A percentile compares a stretch with the other conserved stretches of the same genome.
Evolutionary conservation across 2,113 vertebrate genomes (phyloP).

Genomic region (Colius striatus): DNA sequence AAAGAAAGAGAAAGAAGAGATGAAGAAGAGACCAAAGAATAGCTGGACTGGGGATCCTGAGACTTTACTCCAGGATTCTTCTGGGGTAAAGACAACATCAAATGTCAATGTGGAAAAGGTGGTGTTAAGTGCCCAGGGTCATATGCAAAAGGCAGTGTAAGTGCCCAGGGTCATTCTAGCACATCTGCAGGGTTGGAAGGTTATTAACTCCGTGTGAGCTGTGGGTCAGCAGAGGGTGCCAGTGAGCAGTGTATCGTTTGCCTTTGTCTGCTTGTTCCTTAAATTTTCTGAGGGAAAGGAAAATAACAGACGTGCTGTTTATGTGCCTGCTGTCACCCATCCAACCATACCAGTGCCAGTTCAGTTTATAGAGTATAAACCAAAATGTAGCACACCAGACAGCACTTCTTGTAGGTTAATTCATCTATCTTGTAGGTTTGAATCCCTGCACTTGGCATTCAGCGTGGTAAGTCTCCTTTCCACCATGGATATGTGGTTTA

Average conservation of each 20-base stretch:
- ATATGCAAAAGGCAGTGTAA: neutral
- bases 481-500: accelerated
- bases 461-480: neutral
- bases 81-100: neutral
- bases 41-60: neutral
- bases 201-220: neutral
- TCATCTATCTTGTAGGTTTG: neutral
- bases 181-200: neutral
- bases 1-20: neutral
- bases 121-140: neutral
- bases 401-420: neutral
- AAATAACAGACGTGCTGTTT: neutral
- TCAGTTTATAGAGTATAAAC: neutral
- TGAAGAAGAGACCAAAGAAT: neutral
- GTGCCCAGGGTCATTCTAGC: neutral
- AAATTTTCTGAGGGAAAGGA: neutral
- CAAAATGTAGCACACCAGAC: neutral
- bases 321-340: neutral
- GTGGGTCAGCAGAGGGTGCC: slow-evolving; percentile 53
- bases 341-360: neutral
- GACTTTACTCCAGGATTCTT: neutral
- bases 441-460: neutral
- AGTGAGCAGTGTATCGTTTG: neutral
- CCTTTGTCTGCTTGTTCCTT: accelerated
- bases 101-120: neutral